Evolutionary conservation across 2,888 invertebrate genomes (phyloP), one percentile per base, ranked within the genome.

Genomic region (Leuctra nigra): DNA sequence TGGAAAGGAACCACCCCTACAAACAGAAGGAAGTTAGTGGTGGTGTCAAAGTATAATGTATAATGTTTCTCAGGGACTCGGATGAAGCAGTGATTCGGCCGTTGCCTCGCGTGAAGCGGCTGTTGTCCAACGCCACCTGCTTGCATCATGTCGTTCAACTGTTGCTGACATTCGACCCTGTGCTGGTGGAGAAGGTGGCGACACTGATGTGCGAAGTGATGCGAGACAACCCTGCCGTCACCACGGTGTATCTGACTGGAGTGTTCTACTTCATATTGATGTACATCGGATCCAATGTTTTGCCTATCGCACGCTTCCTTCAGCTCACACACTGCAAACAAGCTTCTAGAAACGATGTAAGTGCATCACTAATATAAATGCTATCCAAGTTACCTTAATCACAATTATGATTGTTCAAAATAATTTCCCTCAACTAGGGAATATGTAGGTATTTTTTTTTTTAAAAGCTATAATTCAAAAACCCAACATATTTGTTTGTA

Each of bases 261-360:
- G 88, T 94, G 22, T 99, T 97, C 74, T 99, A 91, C 77, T 99
- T 99, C 72, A 95, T 99, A 77, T 79, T 99, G 61, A 89, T 99
- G 88, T 99, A 99, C 72, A 98, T 95, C 0, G 99, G 98, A 13
- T 97, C 97, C 33, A 99, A 99, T 69, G 86, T 99, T 58, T 76
- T 99, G 62, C 98, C 98, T 0, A 87, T 99, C 54, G 97, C 97
- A 0, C 80, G 87, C 66, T 95, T 99, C 73, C 78, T 99, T 52
- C 87, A 97, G 67, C 78, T 95, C 64, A 94, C 97, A 1, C 99
- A 99, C 70, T 87, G 90, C 76, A 91, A 91, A 68, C 98, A 99
- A 72, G 94, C 96, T 0, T 96, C 95, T 68, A 82, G 93, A 39
- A 93, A 94, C 64, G 93, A 94, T 75, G 92, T 91, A 69, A 71